Evolutionary conservation across 2,113 vertebrate genomes (phyloP).

Genomic region (Phylloscopus trochilus): DNA sequence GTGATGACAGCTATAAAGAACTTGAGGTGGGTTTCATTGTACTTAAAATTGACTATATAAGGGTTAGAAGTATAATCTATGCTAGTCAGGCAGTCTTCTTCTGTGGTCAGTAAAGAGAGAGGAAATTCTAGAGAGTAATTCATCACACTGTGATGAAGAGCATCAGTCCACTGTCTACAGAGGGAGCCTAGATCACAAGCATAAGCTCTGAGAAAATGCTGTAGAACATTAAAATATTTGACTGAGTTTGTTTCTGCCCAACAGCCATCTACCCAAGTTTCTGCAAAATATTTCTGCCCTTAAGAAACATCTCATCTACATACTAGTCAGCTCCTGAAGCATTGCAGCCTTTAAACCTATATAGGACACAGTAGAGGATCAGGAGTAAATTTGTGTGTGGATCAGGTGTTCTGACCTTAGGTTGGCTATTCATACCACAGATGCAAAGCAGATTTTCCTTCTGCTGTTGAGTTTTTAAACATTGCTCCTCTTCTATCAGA

Average conservation of each 20-base stretch:
- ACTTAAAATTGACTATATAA: background rate
- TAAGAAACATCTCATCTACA: background rate
- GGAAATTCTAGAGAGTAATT: background rate
- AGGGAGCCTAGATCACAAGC: background rate
- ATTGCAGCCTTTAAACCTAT: background rate
- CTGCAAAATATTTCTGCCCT: background rate
- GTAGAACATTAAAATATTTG: background rate
- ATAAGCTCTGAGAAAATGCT: background rate
- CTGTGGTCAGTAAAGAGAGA: background rate
- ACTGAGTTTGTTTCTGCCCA: background rate
- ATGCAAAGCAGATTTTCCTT: background rate
- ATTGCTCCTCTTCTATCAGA: background rate
- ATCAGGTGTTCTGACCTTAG: background rate
- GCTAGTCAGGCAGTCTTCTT: background rate
- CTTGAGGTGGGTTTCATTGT: background rate
- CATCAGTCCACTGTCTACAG: background rate
- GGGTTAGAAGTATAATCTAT: background rate
- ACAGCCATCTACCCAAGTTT: background rate
- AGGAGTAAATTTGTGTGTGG: background rate
- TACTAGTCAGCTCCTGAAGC: background rate
- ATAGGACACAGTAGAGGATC: background rate
- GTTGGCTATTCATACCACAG: background rate
- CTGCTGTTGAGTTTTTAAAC: background rate
- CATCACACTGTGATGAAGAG: background rate
- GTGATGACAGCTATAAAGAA: background rate